A percentile compares a stretch with the other conserved stretches of the same genome.
phyloP scores from a whole-genome alignment of 2,113 vertebrate genomes.

The Xenus cinereus region DNA sequence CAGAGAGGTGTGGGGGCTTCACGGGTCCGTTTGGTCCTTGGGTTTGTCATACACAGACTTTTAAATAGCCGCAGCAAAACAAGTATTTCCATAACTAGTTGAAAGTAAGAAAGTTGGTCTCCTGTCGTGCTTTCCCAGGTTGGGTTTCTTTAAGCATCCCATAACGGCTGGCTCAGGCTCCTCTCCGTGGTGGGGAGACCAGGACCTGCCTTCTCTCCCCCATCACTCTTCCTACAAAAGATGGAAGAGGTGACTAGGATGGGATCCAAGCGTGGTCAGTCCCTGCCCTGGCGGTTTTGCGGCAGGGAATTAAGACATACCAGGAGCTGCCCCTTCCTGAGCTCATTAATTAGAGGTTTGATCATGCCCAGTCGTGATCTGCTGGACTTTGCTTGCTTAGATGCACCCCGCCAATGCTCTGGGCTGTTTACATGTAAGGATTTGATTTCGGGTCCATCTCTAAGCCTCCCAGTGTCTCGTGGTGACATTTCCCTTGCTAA shows the following conservation, averaged over 20 bases:
- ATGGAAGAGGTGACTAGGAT: not conserved
- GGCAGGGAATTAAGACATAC: not conserved
- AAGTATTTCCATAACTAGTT: not conserved
- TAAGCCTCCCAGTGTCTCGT: not conserved
- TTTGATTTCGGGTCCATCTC: not conserved
- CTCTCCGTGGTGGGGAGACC: rapidly evolving
- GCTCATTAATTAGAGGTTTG: not conserved
- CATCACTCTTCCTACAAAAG: rapidly evolving
- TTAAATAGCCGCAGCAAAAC: rapidly evolving
- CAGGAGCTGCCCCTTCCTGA: not conserved
- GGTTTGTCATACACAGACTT: rapidly evolving
- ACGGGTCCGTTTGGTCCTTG: rapidly evolving
- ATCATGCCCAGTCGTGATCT: rapidly evolving
- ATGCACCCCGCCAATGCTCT: rapidly evolving
- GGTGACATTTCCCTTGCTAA: slow-evolving; percentile 13
- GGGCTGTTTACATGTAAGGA: not conserved
- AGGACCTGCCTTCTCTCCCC: not conserved
- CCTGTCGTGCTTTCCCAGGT: rapidly evolving
- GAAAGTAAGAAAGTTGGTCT: not conserved
- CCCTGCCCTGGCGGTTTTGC: rapidly evolving
- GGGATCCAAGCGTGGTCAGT: not conserved
- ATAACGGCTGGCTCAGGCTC: not conserved
- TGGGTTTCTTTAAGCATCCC: not conserved
- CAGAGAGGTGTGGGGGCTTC: not conserved
- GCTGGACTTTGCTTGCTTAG: not conserved